Percentiles rank a stretch among this genome's conserved stretches.
These are phyloP conservation scores for Microplitis manilae DNA, from an alignment of 2,888 invertebrate genomes.

Conservation along the genomic window DNA sequence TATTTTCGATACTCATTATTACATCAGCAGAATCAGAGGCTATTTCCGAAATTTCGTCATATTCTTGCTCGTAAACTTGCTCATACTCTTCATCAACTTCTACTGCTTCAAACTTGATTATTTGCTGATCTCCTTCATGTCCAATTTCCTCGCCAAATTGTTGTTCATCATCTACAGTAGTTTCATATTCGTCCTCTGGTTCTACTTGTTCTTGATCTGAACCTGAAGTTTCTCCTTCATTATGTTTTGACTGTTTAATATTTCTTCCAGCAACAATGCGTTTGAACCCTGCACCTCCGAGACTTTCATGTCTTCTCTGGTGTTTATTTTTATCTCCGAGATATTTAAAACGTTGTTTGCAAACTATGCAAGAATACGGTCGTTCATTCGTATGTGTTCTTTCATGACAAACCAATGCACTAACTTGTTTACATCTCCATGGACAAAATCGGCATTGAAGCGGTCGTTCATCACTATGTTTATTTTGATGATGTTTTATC, in stretches of 20 bases:
- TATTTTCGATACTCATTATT: conserved; percentile 67
- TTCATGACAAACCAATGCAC: conserved; percentile 69
- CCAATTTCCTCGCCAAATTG: conserved; percentile 48
- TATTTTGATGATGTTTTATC: conserved; percentile 69
- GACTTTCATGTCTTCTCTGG: conserved; percentile 66
- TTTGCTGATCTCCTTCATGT: conserved; percentile 50
- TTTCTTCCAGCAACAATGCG: conserved; percentile 66
- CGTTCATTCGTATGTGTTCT: conserved; percentile 69
- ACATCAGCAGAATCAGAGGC: conserved; percentile 64
- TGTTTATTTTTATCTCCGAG: conserved; percentile 70
- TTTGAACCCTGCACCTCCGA: conserved; percentile 70
- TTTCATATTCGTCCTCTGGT: conserved; percentile 46
- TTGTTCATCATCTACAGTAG: conserved; percentile 43
- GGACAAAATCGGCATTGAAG: conserved; percentile 66
- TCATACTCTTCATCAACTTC: conserved; percentile 43
- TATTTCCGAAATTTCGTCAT: conserved; percentile 66
- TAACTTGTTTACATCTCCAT: conserved; percentile 70
- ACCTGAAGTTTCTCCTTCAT: conserved; percentile 51
- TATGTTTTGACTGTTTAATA: conserved; percentile 53
- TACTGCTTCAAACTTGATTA: conserved; percentile 55
- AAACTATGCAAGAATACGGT: conserved; percentile 68
- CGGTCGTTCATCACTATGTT: conserved; percentile 68
- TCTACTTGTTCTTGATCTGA: conserved; percentile 60
- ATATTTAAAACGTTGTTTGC: conserved; percentile 68
- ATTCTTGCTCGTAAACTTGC: conserved; percentile 59